Conservation (phyloP, 2,113 vertebrate genomes). For the Columbina picui region DNA sequence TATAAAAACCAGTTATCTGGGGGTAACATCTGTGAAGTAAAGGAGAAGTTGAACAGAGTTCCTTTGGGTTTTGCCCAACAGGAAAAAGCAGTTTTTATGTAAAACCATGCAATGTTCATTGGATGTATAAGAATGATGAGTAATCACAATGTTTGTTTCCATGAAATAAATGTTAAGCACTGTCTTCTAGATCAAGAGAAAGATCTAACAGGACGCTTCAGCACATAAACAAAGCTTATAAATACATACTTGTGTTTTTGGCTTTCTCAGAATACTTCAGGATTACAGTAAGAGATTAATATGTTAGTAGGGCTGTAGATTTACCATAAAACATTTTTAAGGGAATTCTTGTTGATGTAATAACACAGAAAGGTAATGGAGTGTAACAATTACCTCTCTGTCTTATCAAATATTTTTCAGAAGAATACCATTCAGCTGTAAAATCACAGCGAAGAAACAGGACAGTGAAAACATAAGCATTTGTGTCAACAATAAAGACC, state of each 20-base stretch:
- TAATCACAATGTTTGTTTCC: neutral
- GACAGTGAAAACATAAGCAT: neutral
- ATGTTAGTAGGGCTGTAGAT: neutral
- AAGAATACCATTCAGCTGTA: neutral
- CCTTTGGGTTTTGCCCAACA: neutral
- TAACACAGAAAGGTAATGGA: neutral
- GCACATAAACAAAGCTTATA: neutral
- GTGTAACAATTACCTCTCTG: neutral
- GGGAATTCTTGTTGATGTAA: neutral
- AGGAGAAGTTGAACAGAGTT: neutral
- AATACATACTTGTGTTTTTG: neutral
- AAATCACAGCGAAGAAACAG: neutral
- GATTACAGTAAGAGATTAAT: neutral
- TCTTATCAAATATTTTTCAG: neutral
- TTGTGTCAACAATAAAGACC: neutral
- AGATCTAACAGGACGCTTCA: neutral
- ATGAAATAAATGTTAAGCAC: neutral
- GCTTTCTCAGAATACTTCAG: neutral
- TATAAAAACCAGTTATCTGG: neutral
- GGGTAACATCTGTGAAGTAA: neutral
- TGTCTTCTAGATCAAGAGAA: neutral
- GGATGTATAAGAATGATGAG: neutral
- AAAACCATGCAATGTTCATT: neutral
- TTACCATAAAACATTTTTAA: neutral
- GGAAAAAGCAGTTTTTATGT: neutral